Percentiles rank a stretch among this genome's conserved stretches.
These are phyloP conservation scores for Darwinula stevensoni DNA, from an alignment of 2,888 invertebrate species.

Conservation along the genomic window DNA sequence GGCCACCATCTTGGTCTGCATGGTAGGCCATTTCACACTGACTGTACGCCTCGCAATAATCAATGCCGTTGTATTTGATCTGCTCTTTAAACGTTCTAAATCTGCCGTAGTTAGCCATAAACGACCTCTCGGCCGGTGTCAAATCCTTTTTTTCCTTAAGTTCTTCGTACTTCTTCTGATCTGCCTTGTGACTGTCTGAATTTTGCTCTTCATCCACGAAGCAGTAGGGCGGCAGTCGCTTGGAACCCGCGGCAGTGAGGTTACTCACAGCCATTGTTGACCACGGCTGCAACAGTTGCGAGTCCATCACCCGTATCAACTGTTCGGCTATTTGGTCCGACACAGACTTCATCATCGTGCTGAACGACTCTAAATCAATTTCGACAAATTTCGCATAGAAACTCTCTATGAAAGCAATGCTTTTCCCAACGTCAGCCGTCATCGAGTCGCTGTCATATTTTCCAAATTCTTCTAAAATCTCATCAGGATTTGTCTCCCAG, in stretches of 20 bases:
- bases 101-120: conserved; percentile 1
- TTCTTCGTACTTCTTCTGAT: conserved; percentile 1
- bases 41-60: conserved; percentile 2
- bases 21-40: conserved; percentile 1
- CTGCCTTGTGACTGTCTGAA: conserved; percentile 1
- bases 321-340: neutral
- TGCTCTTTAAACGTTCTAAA: conserved; percentile 1
- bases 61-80: neutral
- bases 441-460: neutral
- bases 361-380: conserved; percentile 1
- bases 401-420: neutral
- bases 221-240: neutral
- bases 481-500: conserved; percentile 1
- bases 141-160: conserved; percentile 2
- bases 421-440: neutral
- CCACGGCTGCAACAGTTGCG: conserved; percentile 1
- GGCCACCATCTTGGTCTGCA: conserved; percentile 1
- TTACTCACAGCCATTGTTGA: neutral
- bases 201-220: neutral
- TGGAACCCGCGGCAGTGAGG: neutral
- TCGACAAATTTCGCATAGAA: neutral
- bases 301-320: conserved; percentile 1
- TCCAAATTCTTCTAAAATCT: neutral
- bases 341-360: neutral
- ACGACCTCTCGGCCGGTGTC: neutral